These are phyloP conservation scores for Trachelus troglodyta DNA, from an alignment of 2,888 invertebrate species.

Conservation along the genomic window DNA sequence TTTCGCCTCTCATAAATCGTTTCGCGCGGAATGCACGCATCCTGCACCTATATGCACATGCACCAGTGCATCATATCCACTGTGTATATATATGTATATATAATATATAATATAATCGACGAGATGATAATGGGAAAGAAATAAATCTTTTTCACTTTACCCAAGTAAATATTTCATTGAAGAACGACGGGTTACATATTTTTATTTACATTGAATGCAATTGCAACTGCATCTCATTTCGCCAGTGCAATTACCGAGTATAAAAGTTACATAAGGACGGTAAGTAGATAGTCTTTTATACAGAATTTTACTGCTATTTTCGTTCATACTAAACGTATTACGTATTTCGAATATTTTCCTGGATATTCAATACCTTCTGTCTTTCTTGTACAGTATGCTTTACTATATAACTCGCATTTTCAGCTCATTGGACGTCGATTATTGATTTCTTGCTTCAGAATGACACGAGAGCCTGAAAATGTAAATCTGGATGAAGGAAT, in stretches of 20 bases:
- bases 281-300: not conserved
- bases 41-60: constrained; percentile 1
- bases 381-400: not conserved
- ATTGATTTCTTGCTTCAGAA: not conserved
- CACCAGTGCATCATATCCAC: not conserved
- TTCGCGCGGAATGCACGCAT: constrained; percentile 33
- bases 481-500: not conserved
- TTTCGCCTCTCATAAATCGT: constrained; percentile 55
- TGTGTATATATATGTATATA: not conserved
- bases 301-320: not conserved
- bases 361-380: not conserved
- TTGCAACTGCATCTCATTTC: not conserved
- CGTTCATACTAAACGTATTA: not conserved
- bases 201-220: not conserved
- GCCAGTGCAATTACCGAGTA: not conserved
- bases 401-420: not conserved
- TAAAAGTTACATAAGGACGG: not conserved
- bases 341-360: not conserved
- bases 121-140: constrained; percentile 3
- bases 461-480: not conserved
- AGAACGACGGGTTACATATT: not conserved
- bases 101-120: not conserved
- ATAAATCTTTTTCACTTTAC: not conserved
- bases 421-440: not conserved
- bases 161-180: not conserved